Conservation (phyloP, 2,888 invertebrate species). For the Pristionchus mayeri region DNA sequence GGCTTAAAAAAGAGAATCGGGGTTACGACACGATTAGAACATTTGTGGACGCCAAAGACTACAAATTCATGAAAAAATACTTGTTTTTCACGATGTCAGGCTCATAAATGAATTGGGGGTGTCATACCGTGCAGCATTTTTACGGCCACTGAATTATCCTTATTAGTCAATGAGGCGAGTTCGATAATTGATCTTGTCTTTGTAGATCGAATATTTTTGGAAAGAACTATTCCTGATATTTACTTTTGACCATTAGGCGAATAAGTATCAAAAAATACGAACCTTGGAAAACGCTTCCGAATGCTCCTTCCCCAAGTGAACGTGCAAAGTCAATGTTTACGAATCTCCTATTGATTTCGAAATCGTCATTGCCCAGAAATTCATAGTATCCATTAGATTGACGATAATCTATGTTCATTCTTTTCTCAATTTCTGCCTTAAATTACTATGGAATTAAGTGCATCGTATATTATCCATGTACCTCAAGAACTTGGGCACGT, state of each 20-base stretch:
- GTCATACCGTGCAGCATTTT: slow-evolving; percentile 13
- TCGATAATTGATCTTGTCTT: not conserved
- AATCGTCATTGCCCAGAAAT: not conserved
- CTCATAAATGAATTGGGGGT: too few species aligned
- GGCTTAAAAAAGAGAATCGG: too few species aligned
- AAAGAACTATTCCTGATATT: not conserved
- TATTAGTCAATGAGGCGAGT: not conserved
- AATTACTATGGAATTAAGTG: too few species aligned
- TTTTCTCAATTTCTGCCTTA: too few species aligned
- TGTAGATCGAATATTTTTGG: not conserved
- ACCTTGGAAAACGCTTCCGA: slow-evolving; percentile 1
- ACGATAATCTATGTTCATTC: too few species aligned
- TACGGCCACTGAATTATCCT: not conserved
- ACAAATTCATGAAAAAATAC: too few species aligned
- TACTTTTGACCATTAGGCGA: not conserved
- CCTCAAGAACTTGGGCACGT: too few species aligned
- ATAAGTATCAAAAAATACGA: too few species aligned
- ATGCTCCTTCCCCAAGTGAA: slow-evolving; percentile 3
- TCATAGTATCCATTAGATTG: not conserved
- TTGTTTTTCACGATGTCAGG: too few species aligned
- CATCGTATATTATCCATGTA: too few species aligned
- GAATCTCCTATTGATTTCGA: slow-evolving; percentile 4
- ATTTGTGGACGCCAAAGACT: too few species aligned
- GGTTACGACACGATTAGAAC: too few species aligned
- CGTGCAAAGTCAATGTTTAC: not conserved